Evolutionary conservation across 1,140 invertebrate species (phyloP), one percentile per base, ranked within the genome.

Genomic region (Andrena cerasifolii): DNA sequence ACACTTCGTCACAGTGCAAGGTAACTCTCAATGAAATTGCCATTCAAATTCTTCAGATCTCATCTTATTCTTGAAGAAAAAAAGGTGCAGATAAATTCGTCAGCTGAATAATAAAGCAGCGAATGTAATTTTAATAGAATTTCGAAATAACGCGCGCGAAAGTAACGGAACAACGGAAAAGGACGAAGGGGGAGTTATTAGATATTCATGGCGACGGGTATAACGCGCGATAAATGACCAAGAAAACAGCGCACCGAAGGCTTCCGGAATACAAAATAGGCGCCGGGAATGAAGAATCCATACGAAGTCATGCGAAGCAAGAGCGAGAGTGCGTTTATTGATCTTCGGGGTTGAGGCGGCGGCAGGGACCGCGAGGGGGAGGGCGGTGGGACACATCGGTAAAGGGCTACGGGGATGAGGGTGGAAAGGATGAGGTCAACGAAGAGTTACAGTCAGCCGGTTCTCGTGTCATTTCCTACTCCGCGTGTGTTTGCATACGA

Each of bases 301-400:
- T 77, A 77, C 43, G 40, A 66, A 66, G 78, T 53, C 63, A 79
- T 66, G 78, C 43, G 73, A 77, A 76, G 75, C 45, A 62, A 77
- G 80, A 81, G 66, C 43, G 58, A 24, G 68, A 54, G 79, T 79
- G 79, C 82, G 84, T 86, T 78, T 87, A 87, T 87, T 87, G 86
- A 87, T 87, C 86, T 82, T 81, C 67, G 62, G 26, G 71, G 18
- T 53, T 24, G 18, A 70, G 63, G 18, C n/a, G n/a, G n/a, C n/a
- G n/a, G n/a, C n/a, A n/a, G 14, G 26, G 43, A 6, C 51, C 36
- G 2, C 33, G 8, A n/a, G 10, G 58, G 33, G 59, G 21, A 12
- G 10, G 43, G 21, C 31, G 33, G 18, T n/a, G n/a, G 62, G 65
- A 56, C 49, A 51, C 49, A 58, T 59, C 31, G 76, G 62, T 33